These are phyloP conservation scores for Teinopalpus imperialis DNA, from an alignment of 2,888 invertebrate species.

Conservation along the genomic window DNA sequence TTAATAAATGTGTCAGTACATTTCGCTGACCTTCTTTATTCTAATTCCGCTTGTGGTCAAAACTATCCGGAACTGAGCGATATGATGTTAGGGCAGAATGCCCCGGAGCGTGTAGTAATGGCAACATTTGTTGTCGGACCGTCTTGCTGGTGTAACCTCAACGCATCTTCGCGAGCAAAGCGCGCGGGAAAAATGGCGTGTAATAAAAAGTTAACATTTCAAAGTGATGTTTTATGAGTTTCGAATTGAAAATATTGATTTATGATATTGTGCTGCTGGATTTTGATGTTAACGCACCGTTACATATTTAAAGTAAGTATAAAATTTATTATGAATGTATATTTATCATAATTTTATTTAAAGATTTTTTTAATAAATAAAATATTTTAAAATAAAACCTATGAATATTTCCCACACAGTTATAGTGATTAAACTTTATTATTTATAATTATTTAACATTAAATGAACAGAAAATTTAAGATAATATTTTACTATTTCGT, in stretches of 20 bases:
- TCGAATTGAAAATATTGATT: not conserved
- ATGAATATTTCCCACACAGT: no score
- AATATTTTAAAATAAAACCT: no score
- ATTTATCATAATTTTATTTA: no score
- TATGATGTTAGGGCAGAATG: slow-evolving; percentile 23
- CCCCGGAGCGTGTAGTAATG: slow-evolving; percentile 23
- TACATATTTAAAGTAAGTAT: slow-evolving; percentile 1
- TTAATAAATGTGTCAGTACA: slow-evolving; percentile 28
- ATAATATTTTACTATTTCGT: no score
- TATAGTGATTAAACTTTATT: no score
- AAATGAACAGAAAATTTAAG: no score
- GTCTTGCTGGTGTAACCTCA: slow-evolving; percentile 25
- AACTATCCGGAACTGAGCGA: slow-evolving; percentile 28
- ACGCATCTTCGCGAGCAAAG: slow-evolving; percentile 19
- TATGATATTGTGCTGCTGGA: slow-evolving; percentile 6
- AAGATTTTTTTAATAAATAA: no score
- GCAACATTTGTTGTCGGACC: slow-evolving; percentile 28
- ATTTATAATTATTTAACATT: no score
- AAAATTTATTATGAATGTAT: not conserved
- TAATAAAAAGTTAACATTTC: slow-evolving; percentile 1
- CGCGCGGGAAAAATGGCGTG: slow-evolving; percentile 29
- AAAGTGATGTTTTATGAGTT: slow-evolving; percentile 11
- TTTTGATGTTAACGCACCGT: no score
- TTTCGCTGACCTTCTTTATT: slow-evolving; percentile 31
- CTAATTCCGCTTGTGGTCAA: slow-evolving; percentile 29